phyloP scores from a whole-genome alignment of 2,888 invertebrate species.

The Chrysotoxum bicinctum region DNA sequence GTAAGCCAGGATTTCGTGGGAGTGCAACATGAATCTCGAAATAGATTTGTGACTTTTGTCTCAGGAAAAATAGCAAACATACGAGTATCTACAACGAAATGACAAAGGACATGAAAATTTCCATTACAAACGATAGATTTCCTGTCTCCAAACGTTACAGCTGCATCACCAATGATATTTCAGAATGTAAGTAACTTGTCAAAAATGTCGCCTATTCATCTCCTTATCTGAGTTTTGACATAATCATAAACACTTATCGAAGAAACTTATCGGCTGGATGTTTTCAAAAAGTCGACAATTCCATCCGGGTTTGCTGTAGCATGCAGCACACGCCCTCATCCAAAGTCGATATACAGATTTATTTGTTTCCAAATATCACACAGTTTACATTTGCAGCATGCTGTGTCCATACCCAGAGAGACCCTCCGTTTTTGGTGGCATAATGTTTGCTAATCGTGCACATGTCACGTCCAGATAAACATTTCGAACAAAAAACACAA shows the following conservation, averaged over 20 bases:
- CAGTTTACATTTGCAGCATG: constrained; percentile 20
- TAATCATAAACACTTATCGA: neutral
- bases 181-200: neutral
- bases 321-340: constrained; percentile 19
- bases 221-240: neutral
- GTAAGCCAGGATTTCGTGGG: too few species aligned
- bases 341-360: neutral
- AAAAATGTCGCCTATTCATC: neutral
- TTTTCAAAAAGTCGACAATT: neutral
- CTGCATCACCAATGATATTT: neutral
- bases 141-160: neutral
- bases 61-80: too few species aligned
- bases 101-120: too few species aligned
- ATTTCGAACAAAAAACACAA: constrained; percentile 12
- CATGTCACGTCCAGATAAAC: constrained; percentile 62
- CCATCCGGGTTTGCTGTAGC: constrained; percentile 10
- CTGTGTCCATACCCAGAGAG: constrained; percentile 24
- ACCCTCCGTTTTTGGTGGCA: neutral
- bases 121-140: too few species aligned
- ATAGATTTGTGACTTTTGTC: too few species aligned
- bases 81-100: too few species aligned
- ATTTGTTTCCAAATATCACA: constrained; percentile 11
- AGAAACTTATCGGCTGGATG: neutral
- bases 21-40: too few species aligned
- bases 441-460: constrained; percentile 62